Conservation (phyloP, 2,797 vertebrate species). For the Scolopax rusticola region DNA sequence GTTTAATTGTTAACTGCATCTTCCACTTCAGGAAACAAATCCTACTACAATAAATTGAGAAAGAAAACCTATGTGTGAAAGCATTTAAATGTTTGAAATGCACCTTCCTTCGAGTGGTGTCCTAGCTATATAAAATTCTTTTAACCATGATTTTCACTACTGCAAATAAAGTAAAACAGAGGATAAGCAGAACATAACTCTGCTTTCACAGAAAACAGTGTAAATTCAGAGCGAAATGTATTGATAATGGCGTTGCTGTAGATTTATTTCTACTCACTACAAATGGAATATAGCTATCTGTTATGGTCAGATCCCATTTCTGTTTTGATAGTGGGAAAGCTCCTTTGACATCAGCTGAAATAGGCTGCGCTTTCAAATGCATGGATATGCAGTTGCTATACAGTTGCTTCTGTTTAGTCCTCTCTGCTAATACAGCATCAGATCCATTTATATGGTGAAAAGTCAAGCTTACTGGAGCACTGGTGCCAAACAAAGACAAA, state of each 20-base stretch:
- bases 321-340: background rate
- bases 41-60: background rate
- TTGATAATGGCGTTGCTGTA: background rate
- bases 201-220: background rate
- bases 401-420: background rate
- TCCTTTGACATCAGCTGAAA: conserved; percentile 17
- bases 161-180: background rate
- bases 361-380: conserved; percentile 15
- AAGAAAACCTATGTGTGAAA: background rate
- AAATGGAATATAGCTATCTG: background rate
- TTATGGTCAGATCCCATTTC: conserved; percentile 10
- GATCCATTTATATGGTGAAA: conserved; percentile 7
- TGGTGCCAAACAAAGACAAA: conserved; percentile 41
- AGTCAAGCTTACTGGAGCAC: background rate
- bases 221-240: background rate
- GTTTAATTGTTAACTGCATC: background rate
- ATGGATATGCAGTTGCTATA: background rate
- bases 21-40: background rate
- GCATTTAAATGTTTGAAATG: background rate
- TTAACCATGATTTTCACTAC: background rate
- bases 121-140: background rate
- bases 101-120: background rate
- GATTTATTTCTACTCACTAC: conserved; percentile 9
- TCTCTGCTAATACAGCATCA: conserved; percentile 2
- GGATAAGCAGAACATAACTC: background rate